Conservation (phyloP, 2,888 invertebrate species). For the Melanargia galathea region DNA sequence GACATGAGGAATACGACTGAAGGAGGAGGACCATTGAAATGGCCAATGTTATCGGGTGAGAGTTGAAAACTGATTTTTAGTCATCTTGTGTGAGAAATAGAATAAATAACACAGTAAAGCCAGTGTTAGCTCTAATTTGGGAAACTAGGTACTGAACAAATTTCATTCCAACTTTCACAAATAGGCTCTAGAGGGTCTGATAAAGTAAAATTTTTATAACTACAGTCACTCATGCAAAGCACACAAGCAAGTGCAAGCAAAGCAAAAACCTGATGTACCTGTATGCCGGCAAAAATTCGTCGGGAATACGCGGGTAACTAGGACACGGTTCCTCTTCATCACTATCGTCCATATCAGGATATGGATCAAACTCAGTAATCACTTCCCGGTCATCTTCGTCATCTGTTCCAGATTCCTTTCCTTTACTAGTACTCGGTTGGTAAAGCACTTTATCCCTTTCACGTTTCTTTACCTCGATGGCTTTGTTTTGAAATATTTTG, state of each 20-base stretch:
- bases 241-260: background rate
- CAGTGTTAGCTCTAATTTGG: background rate
- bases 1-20: too few species aligned
- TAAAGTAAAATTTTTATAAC: too few species aligned
- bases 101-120: background rate
- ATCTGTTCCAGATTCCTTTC: conserved; percentile 58
- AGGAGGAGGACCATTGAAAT: too few species aligned
- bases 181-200: background rate
- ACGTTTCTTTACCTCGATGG: conserved; percentile 68
- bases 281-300: conserved; percentile 33
- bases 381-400: conserved; percentile 68
- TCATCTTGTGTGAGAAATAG: too few species aligned
- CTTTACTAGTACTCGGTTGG: conserved; percentile 64
- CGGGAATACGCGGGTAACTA: conserved; percentile 36
- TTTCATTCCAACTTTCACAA: background rate
- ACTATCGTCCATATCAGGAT: conserved; percentile 90
- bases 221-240: too few species aligned
- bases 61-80: too few species aligned
- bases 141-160: background rate
- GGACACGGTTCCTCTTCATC: conserved; percentile 86
- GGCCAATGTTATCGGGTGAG: too few species aligned
- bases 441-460: conserved; percentile 58
- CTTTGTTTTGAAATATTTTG: conserved; percentile 75
- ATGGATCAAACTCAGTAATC: conserved; percentile 84
- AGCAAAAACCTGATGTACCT: conserved; percentile 19